Conservation (phyloP, 2,797 vertebrate species). For the Eutrigla gurnardus region DNA sequence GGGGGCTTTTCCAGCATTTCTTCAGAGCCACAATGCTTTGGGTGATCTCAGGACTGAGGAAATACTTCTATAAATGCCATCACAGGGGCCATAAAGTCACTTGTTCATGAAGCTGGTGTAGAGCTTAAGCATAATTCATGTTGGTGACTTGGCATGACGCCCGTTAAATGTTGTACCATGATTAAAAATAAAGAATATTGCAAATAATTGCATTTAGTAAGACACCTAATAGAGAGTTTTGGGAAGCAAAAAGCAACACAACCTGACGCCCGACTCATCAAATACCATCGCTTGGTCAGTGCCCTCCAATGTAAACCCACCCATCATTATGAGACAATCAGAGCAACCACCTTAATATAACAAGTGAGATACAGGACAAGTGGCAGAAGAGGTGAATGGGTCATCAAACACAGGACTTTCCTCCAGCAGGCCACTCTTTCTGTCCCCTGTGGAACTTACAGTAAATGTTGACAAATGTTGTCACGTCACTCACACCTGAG, state of each 20-base stretch:
- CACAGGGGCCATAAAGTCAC: not conserved
- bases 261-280: not conserved
- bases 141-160: not conserved
- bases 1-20: too few species aligned
- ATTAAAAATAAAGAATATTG: too few species aligned
- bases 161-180: not conserved
- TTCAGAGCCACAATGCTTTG: not conserved
- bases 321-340: not conserved
- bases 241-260: not conserved
- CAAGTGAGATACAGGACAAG: not conserved
- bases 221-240: not conserved
- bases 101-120: not conserved
- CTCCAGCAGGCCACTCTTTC: not conserved
- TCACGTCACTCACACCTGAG: too few species aligned
- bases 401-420: not conserved
- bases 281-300: not conserved
- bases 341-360: not conserved
- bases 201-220: not conserved
- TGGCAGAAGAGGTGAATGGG: not conserved
- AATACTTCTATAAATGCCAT: not conserved
- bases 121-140: not conserved
- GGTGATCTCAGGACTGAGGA: not conserved
- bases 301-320: not conserved
- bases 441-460: not conserved
- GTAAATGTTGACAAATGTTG: not conserved